Base-by-base conservation (phyloP, 2,113 vertebrate genomes). In the Oreocharis arfaki region DNA sequence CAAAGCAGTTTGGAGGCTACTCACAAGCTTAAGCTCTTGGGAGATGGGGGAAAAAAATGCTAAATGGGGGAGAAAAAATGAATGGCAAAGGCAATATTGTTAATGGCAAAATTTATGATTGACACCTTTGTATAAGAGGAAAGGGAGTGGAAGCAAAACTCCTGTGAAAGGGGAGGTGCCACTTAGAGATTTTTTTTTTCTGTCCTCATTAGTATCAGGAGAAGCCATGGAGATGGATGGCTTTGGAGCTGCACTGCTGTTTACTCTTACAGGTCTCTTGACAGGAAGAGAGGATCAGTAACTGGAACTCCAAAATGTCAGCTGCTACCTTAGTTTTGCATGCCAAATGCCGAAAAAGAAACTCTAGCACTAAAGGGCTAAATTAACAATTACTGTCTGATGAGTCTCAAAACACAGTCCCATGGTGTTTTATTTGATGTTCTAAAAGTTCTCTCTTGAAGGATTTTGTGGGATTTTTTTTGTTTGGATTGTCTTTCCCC, bases 151-250 rank as follows among this genome's bases (percentile, higher is more conserved):
- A 64, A 64, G 37, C 19, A 42, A 14, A 61, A 16, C 7, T 52
- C 6, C 7, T 0, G 0, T 44, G 22, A 5, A 44, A 26, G 28
- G 2, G 9, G 10, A 42, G 41, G 10, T 12, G 20, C 30, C 16
- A 33, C 5, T 44, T 55, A 24, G 17, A 70, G 11, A 2, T 20
- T 22, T 73, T 75, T 67, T 47, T 22, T 73, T 75, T 67, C 49
- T 11, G 8, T 75, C 14, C 32, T 37, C 3, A 4, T 28, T 68
- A 71, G 17, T 42, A 73, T 27, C 9, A 44, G 8, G 50, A 28
- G 56, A 24, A 16, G 3, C 18, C 8, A 6, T 28, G 49, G 30
- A 41, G 33, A 8, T 28, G 33, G 10, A 13, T 59, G 53, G 7
- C 35, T 89, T 71, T 27, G 59, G 39, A 41, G 35, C 37, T 84